These are phyloP conservation scores for Neosalanx taihuensis DNA, from an alignment of 2,797 vertebrate species.

Conservation along the genomic window DNA sequence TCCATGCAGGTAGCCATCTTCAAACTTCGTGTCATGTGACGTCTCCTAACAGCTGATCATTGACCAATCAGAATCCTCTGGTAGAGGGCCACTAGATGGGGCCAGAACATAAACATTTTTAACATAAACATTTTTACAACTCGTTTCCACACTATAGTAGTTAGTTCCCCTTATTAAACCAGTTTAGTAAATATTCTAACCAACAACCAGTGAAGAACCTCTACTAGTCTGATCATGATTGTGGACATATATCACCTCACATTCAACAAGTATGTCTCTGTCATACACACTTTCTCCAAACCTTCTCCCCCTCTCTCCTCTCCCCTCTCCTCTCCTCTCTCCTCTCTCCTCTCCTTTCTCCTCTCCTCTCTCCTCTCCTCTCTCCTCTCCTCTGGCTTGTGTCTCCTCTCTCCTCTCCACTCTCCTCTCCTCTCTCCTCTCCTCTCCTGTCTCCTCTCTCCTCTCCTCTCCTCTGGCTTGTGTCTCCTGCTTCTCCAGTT, in stretches of 20 bases:
- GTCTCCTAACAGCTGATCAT: slow-evolving; percentile 22
- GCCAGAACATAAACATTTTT: background rate
- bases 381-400: background rate
- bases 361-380: background rate
- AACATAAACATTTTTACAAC: background rate
- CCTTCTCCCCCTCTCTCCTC: slow-evolving; percentile 7
- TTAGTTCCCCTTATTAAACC: background rate
- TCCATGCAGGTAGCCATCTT: slow-evolving; percentile 42
- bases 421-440: background rate
- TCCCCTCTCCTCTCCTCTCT: background rate
- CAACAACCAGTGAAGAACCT: background rate
- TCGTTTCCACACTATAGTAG: background rate
- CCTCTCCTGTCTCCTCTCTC: background rate
- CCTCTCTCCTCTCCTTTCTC: background rate
- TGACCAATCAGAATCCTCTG: slow-evolving; percentile 44
- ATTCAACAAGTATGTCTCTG: background rate
- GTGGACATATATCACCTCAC: background rate
- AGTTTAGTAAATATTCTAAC: background rate
- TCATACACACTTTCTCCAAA: background rate
- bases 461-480: too few species aligned
- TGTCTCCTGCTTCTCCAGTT: background rate
- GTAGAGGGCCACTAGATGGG: slow-evolving; percentile 20
- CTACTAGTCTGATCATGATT: too few species aligned
- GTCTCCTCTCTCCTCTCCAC: background rate
- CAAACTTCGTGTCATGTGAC: slow-evolving; percentile 17